Base-by-base conservation (phyloP, 92 coral and sea anemone species). In the Pocillopora grandis region DNA sequence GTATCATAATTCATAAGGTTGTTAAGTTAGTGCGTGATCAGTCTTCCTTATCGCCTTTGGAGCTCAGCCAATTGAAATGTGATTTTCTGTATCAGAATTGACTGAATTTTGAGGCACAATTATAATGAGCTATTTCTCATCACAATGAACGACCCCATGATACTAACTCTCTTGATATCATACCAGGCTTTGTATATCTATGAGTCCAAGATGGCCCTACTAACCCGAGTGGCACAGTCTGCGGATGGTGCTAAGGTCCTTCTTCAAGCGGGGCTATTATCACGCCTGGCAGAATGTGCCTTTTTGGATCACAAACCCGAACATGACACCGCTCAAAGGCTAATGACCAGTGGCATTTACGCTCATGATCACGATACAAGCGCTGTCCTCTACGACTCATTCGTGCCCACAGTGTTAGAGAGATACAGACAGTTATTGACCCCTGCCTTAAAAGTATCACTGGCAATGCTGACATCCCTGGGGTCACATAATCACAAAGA, bases 121-220 rank as follows among this genome's bases (percentile, higher is more conserved):
- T 3, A 42, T 42, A 7, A 42, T 42, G 52, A 42, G 52, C 8
- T 42, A 3, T 42, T 7, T 42, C 52, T 42, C 52, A 42, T 42
- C 52, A 42, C 52, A 42, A 7, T 42, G 52, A 42, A 42, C 52
- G 8, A 42, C 52, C 52, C 52, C 52, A 42, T 42, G 8, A 42
- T 7, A 3, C 8, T 42, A 3, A 42, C 52, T 42, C 52, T 42
- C 52, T 42, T 42, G 8, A 42, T 42, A 42, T 42, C 52, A 42
- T 3, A 42, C 8, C 56, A 83, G 88, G 95, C 97, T 15, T 93
- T 97, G 12, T 97, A 94, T 77, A 93, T 92, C 81, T 97, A 97
- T 78, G 99, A 97, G 84, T 97, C 98, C 31, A 97, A 94, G 75
- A 97, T 97, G 99, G 97, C 98, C 21, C 91, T 97, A 11, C 84